Evolutionary conservation across 2,888 invertebrate species (phyloP), one percentile per base, ranked within the genome.

Genomic region (Noctua comes): DNA sequence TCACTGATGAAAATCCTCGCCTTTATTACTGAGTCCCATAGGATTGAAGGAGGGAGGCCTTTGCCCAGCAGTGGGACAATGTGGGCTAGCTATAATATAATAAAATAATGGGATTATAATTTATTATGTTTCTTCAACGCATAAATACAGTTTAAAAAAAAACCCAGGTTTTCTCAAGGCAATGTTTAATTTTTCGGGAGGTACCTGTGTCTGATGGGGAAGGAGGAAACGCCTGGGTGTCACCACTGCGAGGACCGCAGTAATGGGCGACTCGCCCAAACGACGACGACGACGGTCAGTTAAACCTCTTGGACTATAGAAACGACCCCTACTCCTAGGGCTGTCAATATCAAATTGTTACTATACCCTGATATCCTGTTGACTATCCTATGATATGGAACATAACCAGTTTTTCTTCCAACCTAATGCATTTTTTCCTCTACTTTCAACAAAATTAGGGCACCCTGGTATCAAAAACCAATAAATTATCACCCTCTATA

Each of bases 401-500:
- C 59, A 27, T 8, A 21, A 27, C 59, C 13, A 16, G 36, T 36
- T 36, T 13, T 59, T 59, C 27, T 27, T 18, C 2, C 27, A 59
- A 59, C 4, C 2, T 13, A 6, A 59, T 59, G 27, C 1, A 59
- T 16, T 59, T 59, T 62, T 54, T 31, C 10, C 1, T 54, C n/a
- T 2, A 46, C 10, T 27, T 68, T 40, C 8, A 27, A 31, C 13
- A 11, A 78, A 57, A 57, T 46, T 13, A n/a, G 4, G 16, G 2
- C 36, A 40, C 18, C 18, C 1, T n/a, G 6, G 21, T 11, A 16
- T 76, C 3, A 71, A 57, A 46, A 57, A 16, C 43, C 73, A 59
- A 62, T 79, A 68, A 46, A 62, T 79, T 36, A 46, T 64, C 43
- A 43, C 36, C 18, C 5, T 36, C 24, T 16, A 16, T n/a, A 40